Evolutionary conservation across 2,113 vertebrate species (phyloP).

Genomic region (Meriones unguiculatus): DNA sequence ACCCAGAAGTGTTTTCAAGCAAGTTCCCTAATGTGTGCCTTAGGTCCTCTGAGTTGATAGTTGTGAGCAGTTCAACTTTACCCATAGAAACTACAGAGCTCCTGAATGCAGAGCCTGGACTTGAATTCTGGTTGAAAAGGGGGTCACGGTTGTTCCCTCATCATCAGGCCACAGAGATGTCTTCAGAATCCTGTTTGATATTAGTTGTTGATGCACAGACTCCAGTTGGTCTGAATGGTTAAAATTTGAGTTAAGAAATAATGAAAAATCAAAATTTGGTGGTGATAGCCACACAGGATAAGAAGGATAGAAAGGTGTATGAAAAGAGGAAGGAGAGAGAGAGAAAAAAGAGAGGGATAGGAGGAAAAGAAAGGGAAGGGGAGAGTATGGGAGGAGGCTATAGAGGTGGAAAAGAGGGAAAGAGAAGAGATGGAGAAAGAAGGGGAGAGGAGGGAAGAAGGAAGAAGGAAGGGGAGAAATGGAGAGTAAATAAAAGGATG

Average conservation of each 20-base stretch:
- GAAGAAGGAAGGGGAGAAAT: neutral
- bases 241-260: neutral
- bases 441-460: neutral
- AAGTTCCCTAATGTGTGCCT: neutral
- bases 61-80: neutral
- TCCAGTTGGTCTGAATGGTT: neutral
- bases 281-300: neutral
- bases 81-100: neutral
- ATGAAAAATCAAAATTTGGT: neutral
- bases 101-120: neutral
- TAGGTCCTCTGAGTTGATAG: neutral
- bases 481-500: neutral
- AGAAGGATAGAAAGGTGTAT: neutral
- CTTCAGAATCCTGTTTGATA: neutral
- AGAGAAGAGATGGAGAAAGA: neutral
- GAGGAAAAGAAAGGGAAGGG: neutral
- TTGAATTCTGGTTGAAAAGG: neutral
- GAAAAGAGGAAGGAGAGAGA: neutral
- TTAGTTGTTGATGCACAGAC: too few relatives aligned
- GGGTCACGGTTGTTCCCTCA: neutral
- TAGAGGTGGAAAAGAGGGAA: neutral
- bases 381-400: too few relatives aligned
- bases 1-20: neutral
- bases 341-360: neutral
- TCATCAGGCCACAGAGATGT: neutral